These are phyloP conservation scores for Crocidura indochinensis DNA, from an alignment of 2,797 vertebrate genomes.

Conservation along the genomic window DNA sequence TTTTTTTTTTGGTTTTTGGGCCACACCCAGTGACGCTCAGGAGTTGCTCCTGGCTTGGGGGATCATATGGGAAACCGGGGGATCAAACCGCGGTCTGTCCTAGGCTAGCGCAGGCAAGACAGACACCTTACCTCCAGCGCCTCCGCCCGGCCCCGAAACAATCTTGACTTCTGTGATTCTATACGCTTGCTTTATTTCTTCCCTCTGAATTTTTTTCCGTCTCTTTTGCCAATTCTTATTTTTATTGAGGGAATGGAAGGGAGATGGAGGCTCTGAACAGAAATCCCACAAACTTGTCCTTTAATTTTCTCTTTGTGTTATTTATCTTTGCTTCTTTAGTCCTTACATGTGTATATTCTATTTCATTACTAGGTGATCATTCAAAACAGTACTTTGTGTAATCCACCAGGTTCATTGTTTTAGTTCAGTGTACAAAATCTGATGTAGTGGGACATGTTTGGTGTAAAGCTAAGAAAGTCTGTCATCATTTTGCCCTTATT, in stretches of 20 bases:
- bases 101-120: too few species aligned
- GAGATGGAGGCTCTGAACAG: not conserved
- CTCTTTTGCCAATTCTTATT: not conserved
- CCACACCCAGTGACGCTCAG: too few species aligned
- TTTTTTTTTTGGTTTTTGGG: too few species aligned
- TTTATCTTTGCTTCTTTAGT: not conserved
- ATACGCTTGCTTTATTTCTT: not conserved
- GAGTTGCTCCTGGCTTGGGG: too few species aligned
- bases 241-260: too few species aligned
- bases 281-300: not conserved
- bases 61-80: too few species aligned
- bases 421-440: not conserved
- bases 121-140: too few species aligned
- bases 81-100: too few species aligned
- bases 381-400: not conserved
- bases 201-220: not conserved
- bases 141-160: too few species aligned
- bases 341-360: not conserved
- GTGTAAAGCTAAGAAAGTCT: not conserved
- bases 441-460: not conserved
- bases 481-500: not conserved
- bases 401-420: not conserved
- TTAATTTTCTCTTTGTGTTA: conserved; percentile 11
- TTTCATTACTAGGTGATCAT: conserved; percentile 2
- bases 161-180: not conserved